Evolutionary conservation across 2,797 vertebrate species (phyloP).

Genomic region (Glyptemys insculpta): DNA sequence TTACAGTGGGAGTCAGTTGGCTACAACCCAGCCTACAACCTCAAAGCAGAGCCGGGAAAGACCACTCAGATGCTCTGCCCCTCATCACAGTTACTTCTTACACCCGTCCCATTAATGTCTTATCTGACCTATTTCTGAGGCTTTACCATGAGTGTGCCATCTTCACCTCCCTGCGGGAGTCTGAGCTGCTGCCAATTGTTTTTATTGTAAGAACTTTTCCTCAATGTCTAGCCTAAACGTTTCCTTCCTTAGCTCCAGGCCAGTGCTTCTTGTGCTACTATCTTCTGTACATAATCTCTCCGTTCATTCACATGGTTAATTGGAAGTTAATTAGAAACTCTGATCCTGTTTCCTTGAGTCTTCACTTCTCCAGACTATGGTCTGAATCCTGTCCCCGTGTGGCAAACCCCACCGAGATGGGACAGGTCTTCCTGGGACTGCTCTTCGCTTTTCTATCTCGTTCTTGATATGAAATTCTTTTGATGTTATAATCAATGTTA

Average conservation of each 20-base stretch:
- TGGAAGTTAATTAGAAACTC: slow-evolving; percentile 41
- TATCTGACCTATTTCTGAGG: not conserved
- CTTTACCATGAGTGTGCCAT: not conserved
- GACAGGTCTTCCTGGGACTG: slow-evolving; percentile 19
- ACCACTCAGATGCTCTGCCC: not conserved
- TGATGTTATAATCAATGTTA: slow-evolving; percentile 49
- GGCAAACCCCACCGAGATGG: slow-evolving; percentile 17
- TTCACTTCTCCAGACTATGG: slow-evolving; percentile 36
- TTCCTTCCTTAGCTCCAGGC: slow-evolving; percentile 26
- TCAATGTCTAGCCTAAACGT: not conserved
- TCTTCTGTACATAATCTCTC: slow-evolving; percentile 35
- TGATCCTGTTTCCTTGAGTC: slow-evolving; percentile 23
- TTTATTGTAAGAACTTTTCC: not conserved
- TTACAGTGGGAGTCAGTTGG: not conserved
- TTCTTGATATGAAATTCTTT: slow-evolving; percentile 47
- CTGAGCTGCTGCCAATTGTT: not conserved
- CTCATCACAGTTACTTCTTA: not conserved
- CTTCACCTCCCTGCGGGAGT: not conserved
- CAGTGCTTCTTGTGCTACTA: slow-evolving; percentile 11
- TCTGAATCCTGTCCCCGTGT: not conserved
- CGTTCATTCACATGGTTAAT: slow-evolving; percentile 7
- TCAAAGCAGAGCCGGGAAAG: not conserved
- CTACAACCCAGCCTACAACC: not conserved
- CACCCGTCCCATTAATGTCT: not conserved
- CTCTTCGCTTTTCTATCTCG: slow-evolving; percentile 12